Percentiles rank a stretch among this genome's conserved stretches.
These are phyloP conservation scores for Thymelicus sylvestris DNA, from an alignment of 2,888 invertebrate species.

Conservation along the genomic window DNA sequence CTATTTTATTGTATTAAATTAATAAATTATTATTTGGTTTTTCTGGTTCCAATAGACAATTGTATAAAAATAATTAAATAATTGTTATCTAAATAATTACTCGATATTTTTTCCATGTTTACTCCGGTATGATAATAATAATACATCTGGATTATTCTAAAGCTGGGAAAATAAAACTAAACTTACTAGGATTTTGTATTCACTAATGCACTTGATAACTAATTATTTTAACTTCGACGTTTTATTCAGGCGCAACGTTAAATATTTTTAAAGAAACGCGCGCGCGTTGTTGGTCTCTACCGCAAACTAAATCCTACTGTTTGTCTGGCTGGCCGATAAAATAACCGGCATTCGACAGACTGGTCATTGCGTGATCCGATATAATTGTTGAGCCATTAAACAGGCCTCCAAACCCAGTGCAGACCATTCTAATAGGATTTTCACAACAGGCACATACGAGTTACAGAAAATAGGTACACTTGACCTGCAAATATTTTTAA, in stretches of 20 bases:
- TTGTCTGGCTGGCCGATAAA: background rate
- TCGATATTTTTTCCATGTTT: too few relatives aligned
- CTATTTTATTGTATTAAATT: too few relatives aligned
- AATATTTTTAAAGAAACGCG: background rate
- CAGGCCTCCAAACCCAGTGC: background rate
- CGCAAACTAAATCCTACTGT: constrained; percentile 12
- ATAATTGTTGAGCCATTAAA: constrained; percentile 15
- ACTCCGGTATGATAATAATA: background rate
- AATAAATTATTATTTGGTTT: too few relatives aligned
- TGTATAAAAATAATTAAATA: too few relatives aligned
- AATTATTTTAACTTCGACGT: too few relatives aligned
- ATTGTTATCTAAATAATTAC: too few relatives aligned
- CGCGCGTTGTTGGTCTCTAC: constrained; percentile 23
- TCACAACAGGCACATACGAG: background rate
- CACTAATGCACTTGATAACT: constrained; percentile 7
- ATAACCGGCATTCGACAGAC: constrained; percentile 17
- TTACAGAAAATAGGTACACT: too few relatives aligned
- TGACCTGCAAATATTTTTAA: too few relatives aligned
- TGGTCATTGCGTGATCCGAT: constrained; percentile 4
- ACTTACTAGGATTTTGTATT: background rate
- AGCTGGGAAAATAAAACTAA: background rate
- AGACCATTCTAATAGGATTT: background rate
- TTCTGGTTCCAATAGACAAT: too few relatives aligned
- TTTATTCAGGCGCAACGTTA: background rate
- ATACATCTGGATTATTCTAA: background rate